Base-by-base conservation (phyloP, 2,113 vertebrate species). In the Takifugu bimaculatus region DNA sequence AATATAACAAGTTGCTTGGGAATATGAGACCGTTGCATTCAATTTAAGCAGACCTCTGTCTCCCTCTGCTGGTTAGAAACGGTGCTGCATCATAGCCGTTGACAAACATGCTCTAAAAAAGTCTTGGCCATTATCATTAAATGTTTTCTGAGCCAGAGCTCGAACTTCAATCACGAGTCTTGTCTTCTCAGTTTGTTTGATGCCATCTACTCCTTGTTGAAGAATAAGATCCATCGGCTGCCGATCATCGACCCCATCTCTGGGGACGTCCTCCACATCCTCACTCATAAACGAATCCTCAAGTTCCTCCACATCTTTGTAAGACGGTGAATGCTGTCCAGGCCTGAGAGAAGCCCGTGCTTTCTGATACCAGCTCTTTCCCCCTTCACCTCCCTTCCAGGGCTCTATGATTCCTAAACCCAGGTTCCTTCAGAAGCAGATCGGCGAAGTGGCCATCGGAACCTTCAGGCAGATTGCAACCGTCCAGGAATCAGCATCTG, bases 281-380 rank as follows among this genome's bases (percentile, higher is more conserved):
- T 99, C 64, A 99, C 96, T 0, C 96, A 99, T 83, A 99, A 99
- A 68, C 93, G 96, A 35, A 93, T 99, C 75, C 94, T 99, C 67
- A 98, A 98, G 84, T 99, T 98, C 84, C 91, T 99, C 51, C 93
- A 96, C 75, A 93, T 98, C 69, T 99, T 98, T 35, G 90, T 91
- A 53, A 89, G 87, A 15, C 13, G 20, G 25, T 6, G 1, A 25
- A 9, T 9, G 2, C 29, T 48, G 44, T 0, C 3, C 26, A 51
- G 11, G 47, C 25, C 25, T 47, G 20, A 2, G 6, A 13, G n/a
- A 50, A 29, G 44, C 67, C 1, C 14, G 13, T 45, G 1, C 1
- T 45, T 45, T 49, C 39, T 9, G 9, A 39, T 26, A 10, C 26
- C 20, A 12, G 20, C 49, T 26, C 1, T 56, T 39, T 57, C 14